Percentiles rank a stretch among this genome's conserved stretches.
phyloP scores from a whole-genome alignment of 1,140 invertebrate genomes.

The Heliconius hermathena region DNA sequence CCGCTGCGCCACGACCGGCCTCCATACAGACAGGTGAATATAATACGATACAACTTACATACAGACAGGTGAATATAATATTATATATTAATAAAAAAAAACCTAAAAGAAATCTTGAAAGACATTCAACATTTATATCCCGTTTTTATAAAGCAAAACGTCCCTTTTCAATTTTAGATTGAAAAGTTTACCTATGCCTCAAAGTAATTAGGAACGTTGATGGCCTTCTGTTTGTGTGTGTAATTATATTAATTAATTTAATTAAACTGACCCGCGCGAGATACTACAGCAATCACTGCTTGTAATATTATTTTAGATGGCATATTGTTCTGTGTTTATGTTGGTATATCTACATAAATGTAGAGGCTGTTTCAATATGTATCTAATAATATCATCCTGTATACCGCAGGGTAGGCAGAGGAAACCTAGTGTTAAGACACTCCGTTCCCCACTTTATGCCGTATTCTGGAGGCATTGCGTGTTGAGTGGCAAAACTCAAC shows the following conservation, averaged over 20 bases:
- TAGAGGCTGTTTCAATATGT: no score
- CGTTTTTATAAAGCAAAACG: not conserved
- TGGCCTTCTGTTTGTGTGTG: not conserved
- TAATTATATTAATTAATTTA: conserved; percentile 2
- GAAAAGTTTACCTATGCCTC: not conserved
- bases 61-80: no score
- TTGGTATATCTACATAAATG: not conserved
- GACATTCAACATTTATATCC: not conserved
- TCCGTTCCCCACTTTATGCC: no score
- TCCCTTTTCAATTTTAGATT: conserved; percentile 2
- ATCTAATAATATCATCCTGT: no score
- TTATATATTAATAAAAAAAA: no score
- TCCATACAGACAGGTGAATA: no score
- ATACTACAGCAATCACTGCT: not conserved
- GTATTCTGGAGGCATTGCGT: no score
- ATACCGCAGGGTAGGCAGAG: no score
- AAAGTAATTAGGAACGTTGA: not conserved
- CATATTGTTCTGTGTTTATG: not conserved
- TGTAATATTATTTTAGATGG: not conserved
- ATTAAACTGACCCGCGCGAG: not conserved
- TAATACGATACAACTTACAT: no score
- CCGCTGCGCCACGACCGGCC: no score
- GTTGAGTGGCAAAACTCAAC: no score
- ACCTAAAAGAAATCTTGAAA: not conserved
- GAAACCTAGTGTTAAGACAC: no score